Base-by-base conservation (phyloP, 2,797 vertebrate species). In the Falco peregrinus region DNA sequence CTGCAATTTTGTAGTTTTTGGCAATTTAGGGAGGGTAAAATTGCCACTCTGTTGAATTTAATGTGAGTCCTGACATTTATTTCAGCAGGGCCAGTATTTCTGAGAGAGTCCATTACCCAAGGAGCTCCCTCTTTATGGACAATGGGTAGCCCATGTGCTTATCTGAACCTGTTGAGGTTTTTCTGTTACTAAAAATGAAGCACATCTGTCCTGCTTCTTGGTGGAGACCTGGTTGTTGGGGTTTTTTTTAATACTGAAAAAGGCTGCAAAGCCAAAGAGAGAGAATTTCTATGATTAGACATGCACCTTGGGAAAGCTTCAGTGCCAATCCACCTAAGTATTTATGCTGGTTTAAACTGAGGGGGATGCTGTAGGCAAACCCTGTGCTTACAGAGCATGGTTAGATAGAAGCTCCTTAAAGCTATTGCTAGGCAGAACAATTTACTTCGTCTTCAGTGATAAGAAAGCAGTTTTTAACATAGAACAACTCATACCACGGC, bases 21-120 rank as follows among this genome's bases (percentile, higher is more conserved):
- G 48, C 59, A 95, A 77, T 87, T 92, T 92, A 85, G 39, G 37
- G 33, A 83, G 73, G 35, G 47, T 71, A 71, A 93, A 93, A 95
- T 85, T 90, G 64, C 29, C 17, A 13, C 41, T 71, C 53, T 74
- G 7, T 76, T 81, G 47, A 85, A 76, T 61, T 84, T 33, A 37
- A 1, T 41, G 35, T 65, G 68, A 92, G 53, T 35, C 41, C 80
- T 92, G 90, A 59, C 45, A 47, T 43, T 57, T 92, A 54, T 85
- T 89, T 93, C 43, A 41, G 77, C 51, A 87, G n/a, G 35, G 5
- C 5, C 28, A 56, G 10, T 59, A 28, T 87, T 83, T 85, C 56
- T 65, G 57, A 83, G 35, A 63, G 22, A 69, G 35, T 63, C 20
- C 7, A 9, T 84, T 92, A 76, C 57, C 37, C 31, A 31, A 84